These are phyloP conservation scores for Mobula hypostoma DNA, from an alignment of 2,113 vertebrate species.

Conservation along the genomic window DNA sequence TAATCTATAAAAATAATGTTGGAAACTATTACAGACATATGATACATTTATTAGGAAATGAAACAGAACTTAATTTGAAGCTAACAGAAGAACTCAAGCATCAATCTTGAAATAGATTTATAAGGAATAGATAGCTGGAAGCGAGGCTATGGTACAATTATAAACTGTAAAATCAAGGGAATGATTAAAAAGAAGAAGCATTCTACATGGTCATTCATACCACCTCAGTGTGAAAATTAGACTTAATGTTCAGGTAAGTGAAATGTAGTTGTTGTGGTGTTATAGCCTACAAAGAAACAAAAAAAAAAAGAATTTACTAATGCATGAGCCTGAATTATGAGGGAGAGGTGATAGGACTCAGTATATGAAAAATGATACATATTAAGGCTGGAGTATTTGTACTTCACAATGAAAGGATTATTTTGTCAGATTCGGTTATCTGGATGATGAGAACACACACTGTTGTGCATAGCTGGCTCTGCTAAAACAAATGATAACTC, in stretches of 20 bases:
- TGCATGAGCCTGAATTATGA: not conserved
- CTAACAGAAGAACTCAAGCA: not conserved
- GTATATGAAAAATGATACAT: not conserved
- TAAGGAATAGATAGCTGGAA: not conserved
- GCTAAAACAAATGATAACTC: not conserved
- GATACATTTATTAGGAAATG: not conserved
- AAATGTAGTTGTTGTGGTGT: not conserved
- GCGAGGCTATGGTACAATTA: not conserved
- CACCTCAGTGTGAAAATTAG: not conserved
- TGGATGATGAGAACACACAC: not conserved
- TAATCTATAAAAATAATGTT: not conserved
- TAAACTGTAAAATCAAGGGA: not conserved
- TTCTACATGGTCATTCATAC: not conserved
- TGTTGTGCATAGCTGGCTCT: not conserved
- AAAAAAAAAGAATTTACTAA: not conserved
- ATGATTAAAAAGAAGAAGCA: not conserved
- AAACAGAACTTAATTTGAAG: not conserved
- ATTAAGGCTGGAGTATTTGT: not conserved
- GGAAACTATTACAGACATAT: not conserved
- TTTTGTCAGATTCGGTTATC: not conserved
- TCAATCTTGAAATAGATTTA: not conserved
- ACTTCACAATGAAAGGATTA: not conserved
- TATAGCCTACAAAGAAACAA: not conserved
- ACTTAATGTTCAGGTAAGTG: not conserved
- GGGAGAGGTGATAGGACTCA: not conserved